Evolutionary conservation across 2,888 invertebrate genomes (phyloP).

Genomic region (Metopia argyrocephala): DNA sequence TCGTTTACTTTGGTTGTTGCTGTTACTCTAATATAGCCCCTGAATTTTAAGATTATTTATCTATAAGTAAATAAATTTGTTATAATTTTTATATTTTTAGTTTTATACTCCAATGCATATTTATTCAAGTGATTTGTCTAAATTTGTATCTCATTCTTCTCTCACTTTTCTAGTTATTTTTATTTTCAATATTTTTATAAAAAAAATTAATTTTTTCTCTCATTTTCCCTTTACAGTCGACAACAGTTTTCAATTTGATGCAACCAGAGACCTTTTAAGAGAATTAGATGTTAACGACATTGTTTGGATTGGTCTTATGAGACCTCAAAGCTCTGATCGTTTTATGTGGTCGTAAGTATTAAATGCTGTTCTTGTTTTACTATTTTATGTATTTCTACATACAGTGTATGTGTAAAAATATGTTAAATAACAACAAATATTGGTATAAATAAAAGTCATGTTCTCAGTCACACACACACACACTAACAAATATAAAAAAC

Average conservation of each 20-base stretch:
- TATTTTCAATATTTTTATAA: neutral
- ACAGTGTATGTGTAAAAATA: neutral
- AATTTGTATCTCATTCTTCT: neutral
- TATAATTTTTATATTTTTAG: too few relatives aligned
- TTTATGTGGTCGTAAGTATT: constrained; percentile 88
- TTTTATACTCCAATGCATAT: too few relatives aligned
- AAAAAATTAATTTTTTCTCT: neutral
- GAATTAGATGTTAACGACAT: constrained; percentile 87
- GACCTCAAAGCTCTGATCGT: constrained; percentile 84
- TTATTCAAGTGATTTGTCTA: neutral
- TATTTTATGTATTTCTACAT: neutral
- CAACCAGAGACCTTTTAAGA: constrained; percentile 87
- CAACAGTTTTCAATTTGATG: constrained; percentile 87
- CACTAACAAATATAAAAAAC: neutral
- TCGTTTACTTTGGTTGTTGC: too few relatives aligned
- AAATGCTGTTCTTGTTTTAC: constrained; percentile 22
- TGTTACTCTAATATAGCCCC: too few relatives aligned
- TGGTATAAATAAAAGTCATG: neutral
- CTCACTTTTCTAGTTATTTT: neutral
- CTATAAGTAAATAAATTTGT: too few relatives aligned
- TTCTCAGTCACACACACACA: neutral
- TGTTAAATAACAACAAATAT: constrained; percentile 11
- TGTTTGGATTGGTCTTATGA: constrained; percentile 89
- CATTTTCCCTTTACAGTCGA: constrained; percentile 81
- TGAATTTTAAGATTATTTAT: too few relatives aligned